Evolutionary conservation across 2,888 invertebrate genomes (phyloP).

Genomic region (Scotopteryx bipunctaria): DNA sequence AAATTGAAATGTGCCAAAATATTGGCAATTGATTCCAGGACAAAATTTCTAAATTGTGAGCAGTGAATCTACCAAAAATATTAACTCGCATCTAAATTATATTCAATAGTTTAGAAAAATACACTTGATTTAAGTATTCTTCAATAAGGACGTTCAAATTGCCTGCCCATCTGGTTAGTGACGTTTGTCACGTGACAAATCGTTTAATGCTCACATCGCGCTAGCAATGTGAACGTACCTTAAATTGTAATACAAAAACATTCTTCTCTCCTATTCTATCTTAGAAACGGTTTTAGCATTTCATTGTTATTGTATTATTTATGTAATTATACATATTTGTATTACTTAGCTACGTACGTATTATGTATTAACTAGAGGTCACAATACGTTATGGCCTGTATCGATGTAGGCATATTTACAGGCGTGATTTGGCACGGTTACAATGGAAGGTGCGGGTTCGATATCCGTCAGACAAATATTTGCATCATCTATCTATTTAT

Average conservation of each 20-base stretch:
- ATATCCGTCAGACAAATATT: no score
- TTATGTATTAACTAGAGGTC: background rate
- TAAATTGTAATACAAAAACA: no score
- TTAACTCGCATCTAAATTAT: background rate
- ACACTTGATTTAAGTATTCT: no score
- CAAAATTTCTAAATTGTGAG: conserved; percentile 19
- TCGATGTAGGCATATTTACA: background rate
- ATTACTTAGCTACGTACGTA: conserved; percentile 31
- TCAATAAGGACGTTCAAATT: no score
- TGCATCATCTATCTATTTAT: no score
- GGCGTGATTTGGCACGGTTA: no score
- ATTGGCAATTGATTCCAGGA: conserved; percentile 49
- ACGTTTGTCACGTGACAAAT: no score
- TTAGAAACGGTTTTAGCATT: background rate
- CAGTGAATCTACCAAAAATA: background rate
- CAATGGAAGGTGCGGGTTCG: no score
- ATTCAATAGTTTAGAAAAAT: no score
- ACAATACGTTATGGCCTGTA: conserved; percentile 11
- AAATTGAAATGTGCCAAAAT: conserved; percentile 67
- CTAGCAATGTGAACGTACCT: no score
- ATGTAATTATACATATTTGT: conserved; percentile 29
- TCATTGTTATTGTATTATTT: conserved; percentile 20
- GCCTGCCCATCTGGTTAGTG: no score
- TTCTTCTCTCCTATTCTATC: conserved; percentile 1
- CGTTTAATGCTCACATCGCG: no score